Evolutionary conservation across 2,888 invertebrate genomes (phyloP), one percentile per base, ranked within the genome.

Genomic region (Hypomecis punctinalis): DNA sequence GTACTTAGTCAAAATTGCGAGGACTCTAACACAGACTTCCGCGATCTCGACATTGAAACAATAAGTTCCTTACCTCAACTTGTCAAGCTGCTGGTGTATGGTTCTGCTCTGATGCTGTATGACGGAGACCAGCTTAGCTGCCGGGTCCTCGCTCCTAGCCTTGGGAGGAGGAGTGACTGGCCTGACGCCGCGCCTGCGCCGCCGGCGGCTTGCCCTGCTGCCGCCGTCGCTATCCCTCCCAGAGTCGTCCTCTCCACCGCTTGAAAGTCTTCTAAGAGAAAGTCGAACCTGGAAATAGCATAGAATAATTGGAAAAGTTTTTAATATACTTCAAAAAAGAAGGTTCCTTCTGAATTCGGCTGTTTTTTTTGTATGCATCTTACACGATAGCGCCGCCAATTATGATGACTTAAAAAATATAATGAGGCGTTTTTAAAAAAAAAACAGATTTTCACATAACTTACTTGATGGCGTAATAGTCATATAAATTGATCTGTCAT

Each of bases 201-300:
- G 76, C 47, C 92, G 73, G 39, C 90, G 76, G 0, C 82, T 86
- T 0, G 81, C 78, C 6, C 89, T 77, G 59, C 90, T 88, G 46
- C 90, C 89, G 0, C 85, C 87, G 45, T 93, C 93, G 67, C 93
- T 93, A 74, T 93, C 93, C 0, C 93, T 79, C 0, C 93, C 93
- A 0, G 93, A 93, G 68, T 93, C 93, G 0, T 93, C 93, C 75
- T 93, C 93, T 0, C 92, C 92, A 0, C 91, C 92, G 63, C 91
- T 92, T 42, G 93, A 93, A 23, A 89, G 74, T 10, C 91, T 82
- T n/a, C 93, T 86, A 9, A 93, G 88, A 0, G 93, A 90, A 36
- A 93, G 80, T 0, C 93, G 86, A 35, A 93, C 93, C 93, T 93
- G 67, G 39, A 51, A 57, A 33, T 9, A 23, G 0, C 58, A 5